Percentiles rank a stretch among this genome's conserved stretches.
Conservation (phyloP, 1,140 invertebrate species). For the Sycophaga agraensis region DNA sequence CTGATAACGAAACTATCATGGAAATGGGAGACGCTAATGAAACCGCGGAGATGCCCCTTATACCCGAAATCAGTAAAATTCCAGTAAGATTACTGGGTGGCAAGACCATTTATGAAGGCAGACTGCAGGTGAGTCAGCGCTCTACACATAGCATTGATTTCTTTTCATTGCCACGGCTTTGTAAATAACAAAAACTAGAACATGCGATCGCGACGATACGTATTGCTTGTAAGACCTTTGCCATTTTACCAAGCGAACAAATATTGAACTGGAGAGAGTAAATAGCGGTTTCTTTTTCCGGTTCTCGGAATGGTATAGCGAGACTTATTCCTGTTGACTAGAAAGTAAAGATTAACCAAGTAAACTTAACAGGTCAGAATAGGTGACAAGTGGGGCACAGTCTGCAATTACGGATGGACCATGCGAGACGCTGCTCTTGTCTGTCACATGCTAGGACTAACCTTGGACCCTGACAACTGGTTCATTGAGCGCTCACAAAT, state of each 20-base stretch:
- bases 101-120: constrained; percentile 72
- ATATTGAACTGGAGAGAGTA: neutral
- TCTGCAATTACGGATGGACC: constrained; percentile 96
- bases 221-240: neutral
- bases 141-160: too few relatives aligned
- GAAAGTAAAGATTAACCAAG: too few relatives aligned
- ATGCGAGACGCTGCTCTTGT: constrained; percentile 88
- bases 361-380: constrained; percentile 65
- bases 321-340: too few relatives aligned
- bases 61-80: constrained; percentile 55
- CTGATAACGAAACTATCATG: constrained; percentile 63
- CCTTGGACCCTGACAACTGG: constrained; percentile 92
- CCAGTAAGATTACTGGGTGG: constrained; percentile 78
- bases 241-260: neutral
- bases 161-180: too few relatives aligned
- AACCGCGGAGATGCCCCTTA: constrained; percentile 49
- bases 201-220: too few relatives aligned
- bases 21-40: constrained; percentile 45
- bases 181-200: too few relatives aligned
- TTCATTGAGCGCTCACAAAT: constrained; percentile 77
- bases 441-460: constrained; percentile 92
- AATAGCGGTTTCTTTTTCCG: too few relatives aligned
- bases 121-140: constrained; percentile 76
- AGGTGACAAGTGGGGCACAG: constrained; percentile 89
- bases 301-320: too few relatives aligned